phyloP scores from a whole-genome alignment of 2,888 invertebrate species.

The Cylindroiulus punctatus region DNA sequence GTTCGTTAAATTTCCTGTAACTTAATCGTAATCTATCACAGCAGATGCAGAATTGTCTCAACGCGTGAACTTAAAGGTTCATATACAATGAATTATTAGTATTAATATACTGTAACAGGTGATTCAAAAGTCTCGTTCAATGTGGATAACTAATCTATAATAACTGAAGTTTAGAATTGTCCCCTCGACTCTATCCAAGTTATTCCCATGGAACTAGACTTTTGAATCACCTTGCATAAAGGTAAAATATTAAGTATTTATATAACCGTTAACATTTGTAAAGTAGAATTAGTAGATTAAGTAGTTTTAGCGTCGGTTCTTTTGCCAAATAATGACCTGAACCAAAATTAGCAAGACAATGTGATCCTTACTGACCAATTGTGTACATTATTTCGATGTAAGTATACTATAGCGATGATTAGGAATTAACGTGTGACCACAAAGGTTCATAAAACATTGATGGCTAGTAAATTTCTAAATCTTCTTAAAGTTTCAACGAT shows the following conservation, averaged over 20 bases:
- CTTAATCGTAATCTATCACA: neutral
- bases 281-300: neutral
- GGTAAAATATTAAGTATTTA: no score
- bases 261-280: no score
- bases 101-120: no score
- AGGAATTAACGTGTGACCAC: neutral
- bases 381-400: neutral
- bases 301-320: neutral
- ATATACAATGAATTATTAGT: neutral
- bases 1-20: neutral
- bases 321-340: neutral
- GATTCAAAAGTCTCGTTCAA: no score
- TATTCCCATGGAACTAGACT: no score
- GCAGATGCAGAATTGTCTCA: neutral
- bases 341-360: neutral
- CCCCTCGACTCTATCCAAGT: no score
- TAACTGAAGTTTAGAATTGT: no score
- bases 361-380: neutral
- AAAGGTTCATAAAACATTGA: no score
- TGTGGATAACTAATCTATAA: no score
- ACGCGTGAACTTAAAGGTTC: neutral
- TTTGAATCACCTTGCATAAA: no score
- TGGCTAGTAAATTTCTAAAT: no score
- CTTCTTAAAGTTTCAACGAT: no score
- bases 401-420: neutral